Base-by-base conservation (phyloP, 2,888 invertebrate genomes). In the Drepana falcataria region DNA sequence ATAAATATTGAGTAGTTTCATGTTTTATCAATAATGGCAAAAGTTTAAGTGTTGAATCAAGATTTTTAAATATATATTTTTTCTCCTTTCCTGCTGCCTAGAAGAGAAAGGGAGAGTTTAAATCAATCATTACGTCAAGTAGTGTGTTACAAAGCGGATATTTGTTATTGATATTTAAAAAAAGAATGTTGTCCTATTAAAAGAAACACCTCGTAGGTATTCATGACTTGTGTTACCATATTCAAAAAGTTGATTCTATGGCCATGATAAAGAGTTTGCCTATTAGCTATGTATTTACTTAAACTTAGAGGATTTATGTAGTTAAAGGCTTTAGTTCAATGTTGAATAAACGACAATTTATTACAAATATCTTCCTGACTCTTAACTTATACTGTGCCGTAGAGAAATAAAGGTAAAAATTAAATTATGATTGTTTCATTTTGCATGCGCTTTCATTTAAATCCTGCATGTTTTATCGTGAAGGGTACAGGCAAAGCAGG, bases 1-100 rank as follows among this genome's bases (percentile, higher is more conserved):
- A 44, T 40, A 40, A 21, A 21, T 9, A 9, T 44, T 44, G 44
- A 9, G 44, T 44, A 44, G 44, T 44, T 44, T 44, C 44, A 9
- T 44, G 44, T 44, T 9, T 4, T 9, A 9, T 44, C 9, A 9
- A 44, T 9, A 49, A 49, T 49, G 33, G 51, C 40, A 59, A 66
- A 71, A 73, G 74, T 73, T 21, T 21, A 71, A 65, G 73, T 69
- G 59, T 62, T 67, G 68, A 68, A 66, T 64, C 68, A 61, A 61
- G 62, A 56, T 62, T 54, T 60, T 61, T 71, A 65, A 68, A 37
- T 37, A 37, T 60, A 70, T 65, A 61, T 62, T 71, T 74, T 81
- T 81, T 79, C 79, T 79, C 79, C 87, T 90, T 90, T 87, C 81
- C 84, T 83, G 90, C 91, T 87, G 90, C 90, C 78, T 77, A 85